A percentile compares a stretch with the other conserved stretches of the same genome.
Evolutionary conservation across 2,888 invertebrate species (phyloP).

Genomic region (Netelia melanura): DNA sequence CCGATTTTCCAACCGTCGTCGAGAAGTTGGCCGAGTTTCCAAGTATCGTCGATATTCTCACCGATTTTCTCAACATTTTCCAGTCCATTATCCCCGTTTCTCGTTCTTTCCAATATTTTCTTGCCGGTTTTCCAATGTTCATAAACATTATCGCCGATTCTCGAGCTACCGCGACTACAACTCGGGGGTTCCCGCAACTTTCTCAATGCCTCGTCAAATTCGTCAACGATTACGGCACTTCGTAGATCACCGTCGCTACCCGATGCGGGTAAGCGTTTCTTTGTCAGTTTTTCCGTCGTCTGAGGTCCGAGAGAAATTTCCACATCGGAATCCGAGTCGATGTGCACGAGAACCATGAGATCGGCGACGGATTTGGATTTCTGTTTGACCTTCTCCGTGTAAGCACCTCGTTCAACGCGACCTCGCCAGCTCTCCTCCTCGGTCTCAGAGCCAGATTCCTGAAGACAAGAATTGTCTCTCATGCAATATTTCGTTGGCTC

Average conservation of each 20-base stretch:
- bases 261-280: slow-evolving; percentile 82
- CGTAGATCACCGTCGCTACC: slow-evolving; percentile 87
- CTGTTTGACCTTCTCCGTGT: slow-evolving; percentile 88
- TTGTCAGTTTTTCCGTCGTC: slow-evolving; percentile 76
- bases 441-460: slow-evolving; percentile 87
- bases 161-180: slow-evolving; percentile 36
- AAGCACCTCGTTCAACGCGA: slow-evolving; percentile 87
- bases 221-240: slow-evolving; percentile 85
- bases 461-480: slow-evolving; percentile 66
- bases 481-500: slow-evolving; percentile 79
- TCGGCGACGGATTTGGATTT: slow-evolving; percentile 90
- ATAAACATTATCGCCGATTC: neutral
- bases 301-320: slow-evolving; percentile 85
- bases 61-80: slow-evolving; percentile 60
- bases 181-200: slow-evolving; percentile 83
- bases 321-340: slow-evolving; percentile 88
- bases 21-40: neutral
- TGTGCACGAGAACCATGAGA: slow-evolving; percentile 89
- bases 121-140: neutral
- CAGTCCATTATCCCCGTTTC: slow-evolving; percentile 62
- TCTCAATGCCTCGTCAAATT: slow-evolving; percentile 86
- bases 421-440: slow-evolving; percentile 88
- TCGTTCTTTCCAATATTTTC: slow-evolving; percentile 72
- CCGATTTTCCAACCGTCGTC: neutral
- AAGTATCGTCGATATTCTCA: neutral